Evolutionary conservation across 2,888 invertebrate genomes (phyloP).

Genomic region (Lithophane ornitopus): DNA sequence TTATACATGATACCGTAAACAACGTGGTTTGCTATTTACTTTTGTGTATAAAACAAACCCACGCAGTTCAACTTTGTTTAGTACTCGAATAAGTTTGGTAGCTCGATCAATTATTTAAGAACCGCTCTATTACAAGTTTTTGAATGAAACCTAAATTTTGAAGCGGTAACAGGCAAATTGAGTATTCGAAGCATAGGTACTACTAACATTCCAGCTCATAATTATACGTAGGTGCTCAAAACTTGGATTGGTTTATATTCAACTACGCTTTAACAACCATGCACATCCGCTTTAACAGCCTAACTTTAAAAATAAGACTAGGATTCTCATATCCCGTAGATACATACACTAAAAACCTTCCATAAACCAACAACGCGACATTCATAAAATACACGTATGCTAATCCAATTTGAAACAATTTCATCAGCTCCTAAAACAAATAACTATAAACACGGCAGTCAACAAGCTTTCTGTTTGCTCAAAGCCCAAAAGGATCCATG

Average conservation of each 20-base stretch:
- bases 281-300: background rate
- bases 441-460: conserved; percentile 63
- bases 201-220: conserved; percentile 25
- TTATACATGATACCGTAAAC: conserved; percentile 74
- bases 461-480: conserved; percentile 76
- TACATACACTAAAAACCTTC: background rate
- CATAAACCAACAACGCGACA: conserved; percentile 9
- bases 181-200: conserved; percentile 7
- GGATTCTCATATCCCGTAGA: background rate
- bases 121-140: conserved; percentile 51
- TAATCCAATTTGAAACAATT: conserved; percentile 61
- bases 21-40: conserved; percentile 67
- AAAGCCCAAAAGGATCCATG: conserved; percentile 80
- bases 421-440: conserved; percentile 57
- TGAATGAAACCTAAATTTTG: conserved; percentile 48
- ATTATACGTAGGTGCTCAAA: conserved; percentile 1
- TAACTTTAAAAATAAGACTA: background rate
- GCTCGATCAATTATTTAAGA: conserved; percentile 51
- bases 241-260: background rate
- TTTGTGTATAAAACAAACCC: conserved; percentile 38
- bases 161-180: conserved; percentile 24
- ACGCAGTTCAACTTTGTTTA: conserved; percentile 36
- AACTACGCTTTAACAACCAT: background rate
- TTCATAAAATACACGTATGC: conserved; percentile 36
- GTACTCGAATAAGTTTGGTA: conserved; percentile 44